A percentile compares a stretch with the other conserved stretches of the same genome.
Evolutionary conservation across 1,140 invertebrate genomes (phyloP).

Genomic region (Sarcophaga peregrina): DNA sequence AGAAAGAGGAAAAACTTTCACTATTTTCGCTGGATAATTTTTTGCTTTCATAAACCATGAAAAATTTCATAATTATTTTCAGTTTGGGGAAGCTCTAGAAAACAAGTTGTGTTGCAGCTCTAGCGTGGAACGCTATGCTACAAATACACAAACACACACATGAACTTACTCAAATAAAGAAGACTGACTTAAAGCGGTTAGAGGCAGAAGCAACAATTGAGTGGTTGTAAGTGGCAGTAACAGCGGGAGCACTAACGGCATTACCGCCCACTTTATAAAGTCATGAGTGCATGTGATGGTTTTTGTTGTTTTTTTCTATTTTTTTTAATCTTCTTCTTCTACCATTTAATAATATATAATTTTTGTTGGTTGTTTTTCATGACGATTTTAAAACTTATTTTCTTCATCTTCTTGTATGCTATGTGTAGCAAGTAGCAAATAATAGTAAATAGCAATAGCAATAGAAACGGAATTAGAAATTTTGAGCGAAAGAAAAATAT

Average conservation of each 20-base stretch:
- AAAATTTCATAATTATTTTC: slow-evolving; percentile 25
- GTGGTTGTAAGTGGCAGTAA: background rate
- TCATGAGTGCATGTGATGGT: background rate
- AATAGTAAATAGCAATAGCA: background rate
- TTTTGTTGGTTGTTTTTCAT: background rate
- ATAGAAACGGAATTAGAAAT: background rate
- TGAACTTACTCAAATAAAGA: background rate
- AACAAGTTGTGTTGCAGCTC: too few species aligned
- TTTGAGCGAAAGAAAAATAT: too few species aligned
- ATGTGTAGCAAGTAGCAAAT: background rate
- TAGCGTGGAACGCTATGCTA: too few species aligned
- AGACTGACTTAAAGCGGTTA: background rate
- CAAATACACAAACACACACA: background rate
- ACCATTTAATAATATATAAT: slow-evolving; percentile 19
- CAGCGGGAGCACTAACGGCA: background rate
- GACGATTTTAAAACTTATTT: too few species aligned
- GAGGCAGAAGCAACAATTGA: background rate
- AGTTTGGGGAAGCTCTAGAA: slow-evolving; percentile 1
- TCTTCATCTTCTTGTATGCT: too few species aligned
- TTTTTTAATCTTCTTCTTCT: background rate
- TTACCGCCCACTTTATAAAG: background rate
- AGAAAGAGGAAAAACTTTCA: background rate
- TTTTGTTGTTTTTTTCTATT: background rate
- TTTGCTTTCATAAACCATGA: slow-evolving; percentile 5
- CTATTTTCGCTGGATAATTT: slow-evolving; percentile 22